Base-by-base conservation (phyloP, 2,797 vertebrate genomes). In the Simalia tracyae region DNA sequence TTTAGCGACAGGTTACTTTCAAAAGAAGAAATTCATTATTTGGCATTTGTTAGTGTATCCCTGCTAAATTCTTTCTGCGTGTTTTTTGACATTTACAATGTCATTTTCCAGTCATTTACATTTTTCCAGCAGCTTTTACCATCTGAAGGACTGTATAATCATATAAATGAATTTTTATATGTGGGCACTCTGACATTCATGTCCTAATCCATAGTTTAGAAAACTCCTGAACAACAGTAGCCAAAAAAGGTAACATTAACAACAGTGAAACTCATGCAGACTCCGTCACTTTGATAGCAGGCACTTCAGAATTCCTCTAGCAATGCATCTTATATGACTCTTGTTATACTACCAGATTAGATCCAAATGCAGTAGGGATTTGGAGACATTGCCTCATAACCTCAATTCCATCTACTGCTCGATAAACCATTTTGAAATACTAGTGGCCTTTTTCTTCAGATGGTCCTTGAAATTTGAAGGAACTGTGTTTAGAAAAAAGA, bases 61-160 rank as follows among this genome's bases (percentile, higher is more conserved):
- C 87, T 88, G 89, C 64, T 94, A 94, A 95, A 93, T 94, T 93
- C 61, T 68, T 93, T 92, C 93, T 46, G 61, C 84, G 36, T 4
- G 93, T 14, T 84, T 46, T 66, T 91, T 96, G 95, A 95, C 95
- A 96, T 96, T 95, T 96, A 86, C 84, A 93, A 94, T 87, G 89
- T n/a, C 81, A 22, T 0, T 0, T 92, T 94, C 89, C 61, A 68
- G 84, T 93, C 93, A 86, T 12, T 91, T 92, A 59, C 61, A 94
- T 92, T 93, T 5, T 72, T 63, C 0, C 88, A 42, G 72, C 0
- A 0, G n/a, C 90, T 94, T 95, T 95, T 57, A 9, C 86, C 93
- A 10, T 64, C 68, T 1, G 0, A 91, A 0, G 0, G 4, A 93
- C 91, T 88, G 89, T 91, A 50, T 64, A 94, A 92, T 72, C 90